Base-by-base conservation (phyloP, 2,888 invertebrate genomes). In the Caenorhabditis zanzibari region DNA sequence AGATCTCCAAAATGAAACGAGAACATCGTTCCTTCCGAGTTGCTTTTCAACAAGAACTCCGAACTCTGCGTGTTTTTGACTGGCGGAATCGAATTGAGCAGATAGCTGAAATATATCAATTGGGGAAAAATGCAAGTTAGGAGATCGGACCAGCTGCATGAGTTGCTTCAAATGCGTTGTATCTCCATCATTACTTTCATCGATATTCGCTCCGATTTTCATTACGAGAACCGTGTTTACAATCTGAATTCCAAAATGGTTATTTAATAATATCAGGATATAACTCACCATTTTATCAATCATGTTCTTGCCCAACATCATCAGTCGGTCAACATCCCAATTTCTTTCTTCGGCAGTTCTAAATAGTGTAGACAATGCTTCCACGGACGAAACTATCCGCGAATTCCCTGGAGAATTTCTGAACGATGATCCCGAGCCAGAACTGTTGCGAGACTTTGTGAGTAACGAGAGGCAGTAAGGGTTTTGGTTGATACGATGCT, bases 101-200 rank as follows among this genome's bases (percentile, higher is more conserved):
- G 85, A 84, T 2, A 88, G 61, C 88, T 88, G 44, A 26, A 79
- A 72, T 26, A 76, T 28, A n/a, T 0, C n/a, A n/a, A 52, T 28
- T 28, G 58, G 49, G 14, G 16, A 19, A n/a, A n/a, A n/a, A n/a
- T n/a, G n/a, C n/a, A n/a, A n/a, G n/a, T n/a, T n/a, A n/a, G n/a
- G n/a, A n/a, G n/a, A n/a, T n/a, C n/a, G n/a, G n/a, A 90, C 90
- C 79, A 90, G 80, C 64, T 90, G 86, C 61, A 90, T 88, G 19
- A 91, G 77, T 66, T 90, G 88, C 14, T 88, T 85, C 32, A 91
- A 81, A 71, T 88, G 88, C 1, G 82, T 59, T n/a, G 80, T 72
- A 77, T 90, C 90, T 22, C 88, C 88, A 16, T 85, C 84, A 47
- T 81, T 80, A 44, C 81, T 85, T 24, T 88, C 86, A 54, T 89